Evolutionary conservation across 2,113 vertebrate species (phyloP).

Genomic region (Merops nubicus): DNA sequence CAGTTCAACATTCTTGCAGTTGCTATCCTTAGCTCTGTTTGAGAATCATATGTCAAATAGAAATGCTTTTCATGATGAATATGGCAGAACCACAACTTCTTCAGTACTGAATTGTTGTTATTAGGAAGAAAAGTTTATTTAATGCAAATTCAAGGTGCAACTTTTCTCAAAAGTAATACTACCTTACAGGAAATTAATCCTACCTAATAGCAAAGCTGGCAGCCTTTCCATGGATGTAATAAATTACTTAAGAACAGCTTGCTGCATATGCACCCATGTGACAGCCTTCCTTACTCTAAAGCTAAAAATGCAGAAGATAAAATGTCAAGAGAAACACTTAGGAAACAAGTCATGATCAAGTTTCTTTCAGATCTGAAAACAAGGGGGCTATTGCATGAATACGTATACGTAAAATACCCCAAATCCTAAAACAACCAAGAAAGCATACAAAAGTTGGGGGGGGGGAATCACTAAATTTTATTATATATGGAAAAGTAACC

Average conservation of each 20-base stretch:
- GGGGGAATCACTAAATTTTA: accelerated
- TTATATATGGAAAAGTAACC: not conserved
- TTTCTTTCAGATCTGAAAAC: not conserved
- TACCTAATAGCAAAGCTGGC: not conserved
- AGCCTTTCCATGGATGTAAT: not conserved
- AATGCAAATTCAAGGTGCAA: not conserved
- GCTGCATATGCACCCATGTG: not conserved
- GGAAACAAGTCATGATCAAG: not conserved
- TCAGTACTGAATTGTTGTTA: not conserved
- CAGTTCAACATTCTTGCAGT: not conserved
- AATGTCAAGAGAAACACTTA: not conserved
- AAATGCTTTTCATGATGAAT: not conserved
- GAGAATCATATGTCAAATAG: not conserved
- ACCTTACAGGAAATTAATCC: not conserved
- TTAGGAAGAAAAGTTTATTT: not conserved
- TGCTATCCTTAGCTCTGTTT: not conserved
- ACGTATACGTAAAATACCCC: not conserved
- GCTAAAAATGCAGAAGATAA: not conserved
- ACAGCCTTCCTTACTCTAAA: not conserved
- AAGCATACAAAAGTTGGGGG: not conserved
- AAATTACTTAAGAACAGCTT: not conserved
- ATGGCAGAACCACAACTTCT: not conserved
- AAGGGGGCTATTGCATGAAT: not conserved
- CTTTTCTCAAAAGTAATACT: not conserved
- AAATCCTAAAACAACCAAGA: not conserved